Conservation (phyloP, 1,140 invertebrate species). For the Vanessa tameamea region DNA sequence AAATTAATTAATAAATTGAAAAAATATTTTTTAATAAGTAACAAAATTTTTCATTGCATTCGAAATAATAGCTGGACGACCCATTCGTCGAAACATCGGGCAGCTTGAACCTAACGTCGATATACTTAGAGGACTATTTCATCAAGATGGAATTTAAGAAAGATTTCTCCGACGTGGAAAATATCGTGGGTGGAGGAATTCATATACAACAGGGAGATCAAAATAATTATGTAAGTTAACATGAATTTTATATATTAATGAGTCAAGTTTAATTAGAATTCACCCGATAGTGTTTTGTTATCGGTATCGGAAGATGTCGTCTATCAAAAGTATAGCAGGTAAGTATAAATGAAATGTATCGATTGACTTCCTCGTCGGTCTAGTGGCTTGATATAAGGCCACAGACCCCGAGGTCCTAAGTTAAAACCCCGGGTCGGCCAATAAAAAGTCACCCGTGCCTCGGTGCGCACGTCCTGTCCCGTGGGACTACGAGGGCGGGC, state of each 20-base stretch:
- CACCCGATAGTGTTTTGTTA: background rate
- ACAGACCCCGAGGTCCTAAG: too few species aligned
- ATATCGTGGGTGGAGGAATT: slow-evolving; percentile 81
- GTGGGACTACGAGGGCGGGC: too few species aligned
- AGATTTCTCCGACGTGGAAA: slow-evolving; percentile 84
- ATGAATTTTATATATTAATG: background rate
- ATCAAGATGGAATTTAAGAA: slow-evolving; percentile 84
- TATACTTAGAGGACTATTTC: slow-evolving; percentile 83
- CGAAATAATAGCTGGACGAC: slow-evolving; percentile 75
- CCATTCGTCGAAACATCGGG: slow-evolving; percentile 82
- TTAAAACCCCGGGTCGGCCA: too few species aligned
- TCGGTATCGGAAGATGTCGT: background rate
- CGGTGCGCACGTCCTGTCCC: too few species aligned
- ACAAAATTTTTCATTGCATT: background rate
- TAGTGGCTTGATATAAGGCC: too few species aligned
- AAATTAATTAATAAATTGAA: too few species aligned
- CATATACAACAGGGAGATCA: slow-evolving; percentile 77
- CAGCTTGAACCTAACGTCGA: slow-evolving; percentile 82
- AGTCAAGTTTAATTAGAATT: too few species aligned
- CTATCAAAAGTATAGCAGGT: background rate
- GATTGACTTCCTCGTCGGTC: too few species aligned
- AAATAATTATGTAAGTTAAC: slow-evolving; percentile 73
- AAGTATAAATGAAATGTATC: too few species aligned
- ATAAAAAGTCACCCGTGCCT: too few species aligned
- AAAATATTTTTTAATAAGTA: too few species aligned